Evolutionary conservation across 2,888 invertebrate genomes (phyloP).

Genomic region (Lampropteryx suffumata): DNA sequence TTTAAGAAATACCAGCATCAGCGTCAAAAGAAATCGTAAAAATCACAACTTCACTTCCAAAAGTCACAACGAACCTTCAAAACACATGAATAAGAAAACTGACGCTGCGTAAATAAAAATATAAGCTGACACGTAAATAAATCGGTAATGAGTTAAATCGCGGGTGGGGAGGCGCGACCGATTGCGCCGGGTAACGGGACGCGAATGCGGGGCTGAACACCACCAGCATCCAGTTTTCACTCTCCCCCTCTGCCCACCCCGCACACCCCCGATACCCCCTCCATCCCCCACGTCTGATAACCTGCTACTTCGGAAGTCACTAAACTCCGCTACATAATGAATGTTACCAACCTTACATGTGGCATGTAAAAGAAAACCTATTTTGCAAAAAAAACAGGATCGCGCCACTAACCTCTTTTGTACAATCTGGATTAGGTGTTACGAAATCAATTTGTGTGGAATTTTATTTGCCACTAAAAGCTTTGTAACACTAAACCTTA

Average conservation of each 20-base stretch:
- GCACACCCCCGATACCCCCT: constrained; percentile 44
- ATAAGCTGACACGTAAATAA: constrained; percentile 57
- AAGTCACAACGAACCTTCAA: constrained; percentile 71
- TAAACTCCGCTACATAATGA: constrained; percentile 71
- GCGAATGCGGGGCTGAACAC: constrained; percentile 68
- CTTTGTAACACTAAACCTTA: constrained; percentile 43
- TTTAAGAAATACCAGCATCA: constrained; percentile 22
- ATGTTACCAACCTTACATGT: constrained; percentile 69
- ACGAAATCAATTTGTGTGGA: constrained; percentile 51
- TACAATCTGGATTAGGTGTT: constrained; percentile 60
- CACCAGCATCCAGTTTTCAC: constrained; percentile 69
- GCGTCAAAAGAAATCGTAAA: constrained; percentile 54
- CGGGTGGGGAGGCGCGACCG: constrained; percentile 54
- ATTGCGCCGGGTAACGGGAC: constrained; percentile 65
- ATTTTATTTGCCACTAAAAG: constrained; percentile 44
- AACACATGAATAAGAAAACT: constrained; percentile 49
- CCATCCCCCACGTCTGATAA: constrained; percentile 69
- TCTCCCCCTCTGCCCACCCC: constrained; percentile 39
- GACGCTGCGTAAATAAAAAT: constrained; percentile 55
- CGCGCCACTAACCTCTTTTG: constrained; percentile 60
- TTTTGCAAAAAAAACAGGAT: constrained; percentile 76
- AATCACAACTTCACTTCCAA: constrained; percentile 67
- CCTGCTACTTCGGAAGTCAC: constrained; percentile 82
- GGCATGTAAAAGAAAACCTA: constrained; percentile 73
- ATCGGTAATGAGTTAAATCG: constrained; percentile 48